phyloP scores from a whole-genome alignment of 2,113 vertebrate species.

The Trinectes maculatus region DNA sequence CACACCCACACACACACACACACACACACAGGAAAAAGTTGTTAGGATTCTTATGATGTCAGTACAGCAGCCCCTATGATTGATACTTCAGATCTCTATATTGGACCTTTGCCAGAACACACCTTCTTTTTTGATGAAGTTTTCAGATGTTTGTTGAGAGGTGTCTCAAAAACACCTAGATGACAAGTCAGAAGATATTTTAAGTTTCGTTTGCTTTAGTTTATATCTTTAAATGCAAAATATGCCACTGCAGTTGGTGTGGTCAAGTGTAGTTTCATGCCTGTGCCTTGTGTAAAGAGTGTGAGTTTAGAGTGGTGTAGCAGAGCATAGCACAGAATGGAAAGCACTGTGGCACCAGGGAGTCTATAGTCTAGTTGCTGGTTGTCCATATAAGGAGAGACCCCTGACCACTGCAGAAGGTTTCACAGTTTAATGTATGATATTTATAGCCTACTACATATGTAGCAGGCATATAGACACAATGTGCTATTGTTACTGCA shows the following conservation, averaged over 20 bases:
- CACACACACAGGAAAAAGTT: slow-evolving; percentile 48
- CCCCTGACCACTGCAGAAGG: neutral
- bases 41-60: slow-evolving; percentile 43
- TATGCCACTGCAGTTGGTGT: neutral
- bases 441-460: slow-evolving; percentile 15
- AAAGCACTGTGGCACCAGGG: neutral
- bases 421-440: slow-evolving; percentile 19
- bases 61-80: slow-evolving; percentile 1
- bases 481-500: slow-evolving; percentile 4
- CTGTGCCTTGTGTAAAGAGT: slow-evolving; percentile 3
- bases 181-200: neutral
- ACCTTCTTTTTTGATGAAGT: neutral
- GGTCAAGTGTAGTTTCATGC: neutral
- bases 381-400: slow-evolving; percentile 58
- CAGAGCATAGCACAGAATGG: neutral
- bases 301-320: neutral
- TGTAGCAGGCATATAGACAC: neutral
- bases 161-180: neutral
- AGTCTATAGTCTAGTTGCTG: slow-evolving; percentile 2
- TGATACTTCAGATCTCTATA: neutral
- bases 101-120: too few species aligned
- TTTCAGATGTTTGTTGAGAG: neutral
- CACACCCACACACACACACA: slow-evolving; percentile 28
- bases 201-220: neutral
- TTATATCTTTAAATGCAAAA: neutral